A percentile compares a stretch with the other conserved stretches of the same genome.
Evolutionary conservation across 2,113 vertebrate species (phyloP).

Genomic region (Lucifuga dentata): DNA sequence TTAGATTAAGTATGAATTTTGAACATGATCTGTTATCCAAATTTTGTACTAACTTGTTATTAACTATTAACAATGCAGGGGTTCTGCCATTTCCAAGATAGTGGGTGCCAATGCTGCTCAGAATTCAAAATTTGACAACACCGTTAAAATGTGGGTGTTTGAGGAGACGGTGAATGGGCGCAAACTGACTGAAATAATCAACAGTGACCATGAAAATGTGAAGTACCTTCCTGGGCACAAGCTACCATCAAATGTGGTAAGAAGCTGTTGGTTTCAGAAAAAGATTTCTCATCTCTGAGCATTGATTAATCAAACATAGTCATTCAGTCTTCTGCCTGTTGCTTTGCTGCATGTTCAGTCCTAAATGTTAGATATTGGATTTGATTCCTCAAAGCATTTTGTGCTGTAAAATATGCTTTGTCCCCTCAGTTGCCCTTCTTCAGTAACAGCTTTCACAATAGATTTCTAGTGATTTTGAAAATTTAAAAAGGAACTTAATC

Average conservation of each 20-base stretch:
- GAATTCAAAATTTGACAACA: slow-evolving; percentile 86
- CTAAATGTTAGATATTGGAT: background rate
- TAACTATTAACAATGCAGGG: slow-evolving; percentile 82
- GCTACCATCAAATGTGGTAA: slow-evolving; percentile 94
- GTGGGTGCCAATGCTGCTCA: slow-evolving; percentile 87
- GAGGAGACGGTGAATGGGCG: slow-evolving; percentile 90
- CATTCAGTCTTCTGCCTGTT: background rate
- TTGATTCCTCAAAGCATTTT: background rate
- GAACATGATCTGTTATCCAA: background rate
- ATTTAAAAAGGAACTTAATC: background rate
- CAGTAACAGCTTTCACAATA: background rate
- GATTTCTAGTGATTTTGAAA: background rate
- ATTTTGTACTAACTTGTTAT: slow-evolving; percentile 6
- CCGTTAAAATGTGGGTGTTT: slow-evolving; percentile 96
- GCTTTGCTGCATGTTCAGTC: background rate
- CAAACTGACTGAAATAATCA: slow-evolving; percentile 95
- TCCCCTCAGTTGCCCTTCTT: background rate
- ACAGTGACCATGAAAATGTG: slow-evolving; percentile 93
- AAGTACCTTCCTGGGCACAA: slow-evolving; percentile 96
- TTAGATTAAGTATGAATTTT: slow-evolving; percentile 2
- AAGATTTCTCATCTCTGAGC: background rate
- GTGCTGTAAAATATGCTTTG: background rate
- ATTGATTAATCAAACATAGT: background rate
- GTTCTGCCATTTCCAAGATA: slow-evolving; percentile 96
- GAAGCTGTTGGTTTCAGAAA: slow-evolving; percentile 33